Evolutionary conservation across 2,113 vertebrate species (phyloP), one percentile per base, ranked within the genome.

Genomic region (Callorhinus ursinus): DNA sequence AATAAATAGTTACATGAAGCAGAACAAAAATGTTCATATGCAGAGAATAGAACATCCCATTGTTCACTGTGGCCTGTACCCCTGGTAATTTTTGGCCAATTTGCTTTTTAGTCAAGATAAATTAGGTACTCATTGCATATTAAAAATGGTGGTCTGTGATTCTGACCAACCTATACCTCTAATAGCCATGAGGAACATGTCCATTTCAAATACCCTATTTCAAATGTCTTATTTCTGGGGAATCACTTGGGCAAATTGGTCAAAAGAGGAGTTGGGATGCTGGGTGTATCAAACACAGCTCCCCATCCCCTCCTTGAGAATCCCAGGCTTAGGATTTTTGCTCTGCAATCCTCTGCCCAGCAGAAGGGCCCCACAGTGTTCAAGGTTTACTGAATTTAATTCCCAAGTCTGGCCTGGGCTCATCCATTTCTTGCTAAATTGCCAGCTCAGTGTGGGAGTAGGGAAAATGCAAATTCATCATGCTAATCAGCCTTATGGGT

Each of bases 41-140:
- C 46, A 93, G 65, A 90, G 42, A 94, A 53, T 1, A 67, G 31
- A 89, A 85, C 24, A 16, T 87, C 18, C 7, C 18, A 57, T 6
- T 28, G n/a, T 22, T 81, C 33, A 71, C 1, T 7, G 3, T 31
- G 77, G 67, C 28, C 76, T 72, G 24, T 21, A 90, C 11, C n/a
- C 28, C 39, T 51, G 11, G 16, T 83, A 65, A 53, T 4, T 79
- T 74, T 59, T 90, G 53, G 69, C 1, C 55, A 80, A 33, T 80
- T 88, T 86, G 4, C 74, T 87, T 96, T 89, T 33, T 92, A 87
- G 49, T 79, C 49, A 88, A 93, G 84, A 69, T 42, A 53, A 12
- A 42, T 33, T 63, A 88, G 36, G 42, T 16, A 55, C 13, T 49
- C 13, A 55, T n/a, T 49, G 14, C 42, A 87, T 15, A 59, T 46